A percentile compares a stretch with the other conserved stretches of the same genome.
These are phyloP conservation scores for Saccostrea glomerata DNA, from an alignment of 1,140 invertebrate genomes.

Conservation along the genomic window DNA sequence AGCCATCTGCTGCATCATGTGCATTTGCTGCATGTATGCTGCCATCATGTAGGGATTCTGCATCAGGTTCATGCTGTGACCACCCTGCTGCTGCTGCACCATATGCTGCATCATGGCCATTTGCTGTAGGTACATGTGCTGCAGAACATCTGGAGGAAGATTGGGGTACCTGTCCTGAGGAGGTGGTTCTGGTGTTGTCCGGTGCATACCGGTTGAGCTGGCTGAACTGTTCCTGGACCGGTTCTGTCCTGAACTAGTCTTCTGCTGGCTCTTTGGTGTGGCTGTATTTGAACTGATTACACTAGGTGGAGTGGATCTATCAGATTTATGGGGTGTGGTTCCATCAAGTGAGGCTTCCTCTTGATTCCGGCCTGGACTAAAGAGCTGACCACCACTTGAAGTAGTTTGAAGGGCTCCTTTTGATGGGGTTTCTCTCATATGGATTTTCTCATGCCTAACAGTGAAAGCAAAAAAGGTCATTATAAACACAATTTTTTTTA, in stretches of 20 bases:
- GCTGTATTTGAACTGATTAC: background rate
- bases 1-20: conserved; percentile 24
- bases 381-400: background rate
- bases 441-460: conserved; percentile 18
- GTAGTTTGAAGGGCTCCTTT: background rate
- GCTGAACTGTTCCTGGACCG: conserved; percentile 6
- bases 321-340: background rate
- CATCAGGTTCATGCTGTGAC: background rate
- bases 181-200: background rate
- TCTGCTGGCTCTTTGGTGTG: background rate
- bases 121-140: conserved; percentile 6
- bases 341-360: background rate
- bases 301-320: background rate
- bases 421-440: background rate
- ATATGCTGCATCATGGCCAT: conserved; percentile 7
- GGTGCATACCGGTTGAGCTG: background rate
- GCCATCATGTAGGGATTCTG: conserved; percentile 1
- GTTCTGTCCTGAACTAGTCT: background rate
- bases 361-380: background rate
- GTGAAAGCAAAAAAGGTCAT: background rate
- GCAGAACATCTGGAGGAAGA: background rate
- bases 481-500: no score
- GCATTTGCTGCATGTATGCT: conserved; percentile 29
- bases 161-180: background rate
- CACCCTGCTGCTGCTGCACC: conserved; percentile 6